Conservation (phyloP, 2,888 invertebrate species). For the Fissipunctia ypsillon region DNA sequence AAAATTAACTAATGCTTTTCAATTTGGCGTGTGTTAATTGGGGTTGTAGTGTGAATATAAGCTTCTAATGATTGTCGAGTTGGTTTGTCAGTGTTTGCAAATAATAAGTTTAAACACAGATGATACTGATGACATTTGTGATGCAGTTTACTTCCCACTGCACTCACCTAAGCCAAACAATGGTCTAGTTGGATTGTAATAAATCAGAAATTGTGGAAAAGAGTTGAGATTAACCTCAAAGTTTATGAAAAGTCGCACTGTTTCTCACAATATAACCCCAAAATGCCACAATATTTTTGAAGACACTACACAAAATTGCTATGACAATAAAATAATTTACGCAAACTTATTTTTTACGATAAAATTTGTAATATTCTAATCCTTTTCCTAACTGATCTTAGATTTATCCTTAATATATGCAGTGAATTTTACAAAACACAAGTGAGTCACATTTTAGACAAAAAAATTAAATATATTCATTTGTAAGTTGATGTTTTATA, state of each 20-base stretch:
- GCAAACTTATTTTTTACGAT: constrained; percentile 53
- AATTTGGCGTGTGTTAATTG: constrained; percentile 36
- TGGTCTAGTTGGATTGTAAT: neutral
- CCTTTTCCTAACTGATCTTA: constrained; percentile 62
- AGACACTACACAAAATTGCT: constrained; percentile 62
- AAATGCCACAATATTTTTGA: constrained; percentile 44
- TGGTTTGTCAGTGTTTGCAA: neutral
- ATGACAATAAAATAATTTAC: constrained; percentile 65
- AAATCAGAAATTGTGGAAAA: neutral
- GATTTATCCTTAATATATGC: constrained; percentile 49
- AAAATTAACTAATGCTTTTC: constrained; percentile 32
- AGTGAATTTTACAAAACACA: constrained; percentile 59
- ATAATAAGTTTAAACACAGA: neutral
- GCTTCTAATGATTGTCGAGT: no score
- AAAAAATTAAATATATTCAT: neutral
- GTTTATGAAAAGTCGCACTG: no score
- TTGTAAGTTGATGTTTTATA: neutral
- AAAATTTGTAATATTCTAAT: constrained; percentile 53
- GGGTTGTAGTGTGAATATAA: constrained; percentile 20
- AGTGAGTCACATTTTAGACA: neutral
- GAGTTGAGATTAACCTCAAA: neutral
- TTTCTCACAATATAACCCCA: constrained; percentile 23
- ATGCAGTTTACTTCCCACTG: neutral
- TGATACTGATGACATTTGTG: constrained; percentile 10
- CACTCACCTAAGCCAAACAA: neutral